A percentile compares a stretch with the other conserved stretches of the same genome.
Evolutionary conservation across 2,797 vertebrate species (phyloP).

Genomic region (Astyanax mexicanus): DNA sequence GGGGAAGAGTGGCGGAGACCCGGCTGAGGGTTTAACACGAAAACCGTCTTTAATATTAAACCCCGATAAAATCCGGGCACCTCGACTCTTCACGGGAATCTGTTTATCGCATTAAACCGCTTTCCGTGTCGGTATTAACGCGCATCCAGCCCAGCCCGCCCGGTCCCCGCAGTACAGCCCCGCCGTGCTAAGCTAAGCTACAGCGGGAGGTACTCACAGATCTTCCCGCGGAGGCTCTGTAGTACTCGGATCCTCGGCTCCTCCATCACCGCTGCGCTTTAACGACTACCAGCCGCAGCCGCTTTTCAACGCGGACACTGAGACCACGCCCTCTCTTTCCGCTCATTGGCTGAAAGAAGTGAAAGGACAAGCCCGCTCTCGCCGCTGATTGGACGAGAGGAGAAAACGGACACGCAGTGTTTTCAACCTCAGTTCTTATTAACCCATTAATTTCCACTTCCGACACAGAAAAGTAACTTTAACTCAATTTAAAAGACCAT

Average conservation of each 20-base stretch:
- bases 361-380: background rate
- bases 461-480: no score
- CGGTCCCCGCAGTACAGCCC: background rate
- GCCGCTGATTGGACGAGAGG: background rate
- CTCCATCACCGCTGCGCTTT: conserved; percentile 89
- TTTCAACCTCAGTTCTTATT: no score
- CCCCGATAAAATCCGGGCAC: no score
- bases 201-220: conserved; percentile 85
- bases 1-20: no score
- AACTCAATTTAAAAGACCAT: no score
- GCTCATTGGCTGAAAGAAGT: conserved; percentile 55
- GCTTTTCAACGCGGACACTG: conserved; percentile 76
- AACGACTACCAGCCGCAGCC: conserved; percentile 76
- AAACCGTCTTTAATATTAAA: no score
- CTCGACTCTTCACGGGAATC: no score
- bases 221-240: conserved; percentile 95
- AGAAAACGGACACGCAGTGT: background rate
- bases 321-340: conserved; percentile 74
- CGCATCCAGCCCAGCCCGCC: background rate
- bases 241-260: conserved; percentile 88
- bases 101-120: no score
- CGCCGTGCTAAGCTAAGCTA: background rate
- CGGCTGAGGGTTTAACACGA: no score
- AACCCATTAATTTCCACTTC: no score
- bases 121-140: no score